These are phyloP conservation scores for Mormyrus hasselquistii DNA, from an alignment of 2,797 vertebrate species.

Conservation along the genomic window DNA sequence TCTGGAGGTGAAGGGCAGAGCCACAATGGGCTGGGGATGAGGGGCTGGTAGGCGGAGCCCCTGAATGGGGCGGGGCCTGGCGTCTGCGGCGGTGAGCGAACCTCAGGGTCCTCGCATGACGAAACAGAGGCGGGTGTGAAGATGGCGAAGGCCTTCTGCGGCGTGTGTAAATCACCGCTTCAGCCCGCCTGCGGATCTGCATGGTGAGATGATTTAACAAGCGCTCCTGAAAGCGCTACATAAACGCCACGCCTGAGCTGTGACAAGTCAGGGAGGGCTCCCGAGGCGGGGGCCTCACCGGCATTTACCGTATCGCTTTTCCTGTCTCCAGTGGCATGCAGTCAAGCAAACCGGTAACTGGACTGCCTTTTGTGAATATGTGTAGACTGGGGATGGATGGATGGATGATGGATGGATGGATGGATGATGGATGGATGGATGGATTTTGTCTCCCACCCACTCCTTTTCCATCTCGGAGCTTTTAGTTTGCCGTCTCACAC, in stretches of 20 bases:
- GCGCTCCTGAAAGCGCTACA: conserved; percentile 37
- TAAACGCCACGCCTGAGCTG: conserved; percentile 19
- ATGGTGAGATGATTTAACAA: conserved; percentile 36
- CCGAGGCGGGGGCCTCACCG: neutral
- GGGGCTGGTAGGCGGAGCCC: neutral
- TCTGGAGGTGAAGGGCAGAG: neutral
- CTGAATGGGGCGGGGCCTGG: neutral
- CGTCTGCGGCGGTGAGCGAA: neutral
- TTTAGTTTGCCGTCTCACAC: conserved; percentile 23
- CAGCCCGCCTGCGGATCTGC: conserved; percentile 30
- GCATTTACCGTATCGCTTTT: neutral
- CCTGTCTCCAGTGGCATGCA: neutral
- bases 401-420: neutral
- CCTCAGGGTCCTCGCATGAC: conserved; percentile 15
- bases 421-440: neutral
- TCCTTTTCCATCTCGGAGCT: conserved; percentile 23
- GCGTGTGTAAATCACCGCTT: conserved; percentile 36
- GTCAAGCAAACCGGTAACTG: neutral
- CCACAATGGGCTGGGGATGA: neutral
- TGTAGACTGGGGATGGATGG: neutral
- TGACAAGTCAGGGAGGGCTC: neutral
- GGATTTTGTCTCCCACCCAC: conserved; percentile 12
- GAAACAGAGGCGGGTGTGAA: conserved; percentile 36
- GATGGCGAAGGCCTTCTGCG: conserved; percentile 37
- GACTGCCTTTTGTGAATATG: neutral